These are phyloP conservation scores for Fulmarus glacialis DNA, from an alignment of 2,113 vertebrate genomes.

Conservation along the genomic window DNA sequence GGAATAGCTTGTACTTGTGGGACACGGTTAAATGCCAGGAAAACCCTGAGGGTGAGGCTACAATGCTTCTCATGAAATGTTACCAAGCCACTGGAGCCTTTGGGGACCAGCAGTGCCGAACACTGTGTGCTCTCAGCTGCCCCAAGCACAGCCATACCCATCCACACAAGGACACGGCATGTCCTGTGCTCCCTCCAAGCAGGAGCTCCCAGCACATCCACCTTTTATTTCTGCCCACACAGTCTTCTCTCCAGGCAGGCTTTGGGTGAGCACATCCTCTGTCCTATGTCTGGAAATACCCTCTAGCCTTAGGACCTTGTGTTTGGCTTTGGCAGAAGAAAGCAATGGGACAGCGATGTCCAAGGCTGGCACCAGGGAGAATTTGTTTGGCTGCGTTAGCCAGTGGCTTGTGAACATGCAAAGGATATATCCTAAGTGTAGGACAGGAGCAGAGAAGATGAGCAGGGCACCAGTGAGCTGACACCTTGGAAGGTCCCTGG, in stretches of 20 bases:
- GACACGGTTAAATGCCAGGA: neutral
- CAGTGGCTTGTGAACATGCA: neutral
- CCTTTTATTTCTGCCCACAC: neutral
- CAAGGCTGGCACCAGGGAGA: neutral
- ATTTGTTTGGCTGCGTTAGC: neutral
- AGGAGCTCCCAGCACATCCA: neutral
- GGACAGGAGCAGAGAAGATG: neutral
- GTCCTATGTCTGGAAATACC: neutral
- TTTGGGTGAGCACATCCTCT: accelerated
- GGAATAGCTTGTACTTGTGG: neutral
- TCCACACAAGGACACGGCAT: neutral
- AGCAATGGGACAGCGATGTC: neutral
- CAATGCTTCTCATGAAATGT: neutral
- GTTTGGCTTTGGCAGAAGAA: neutral
- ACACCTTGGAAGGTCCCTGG: neutral
- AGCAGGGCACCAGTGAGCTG: neutral
- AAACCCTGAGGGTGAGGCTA: neutral
- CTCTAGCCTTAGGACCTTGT: neutral
- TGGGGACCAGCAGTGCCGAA: neutral
- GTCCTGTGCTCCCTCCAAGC: neutral
- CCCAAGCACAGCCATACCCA: neutral
- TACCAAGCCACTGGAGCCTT: neutral
- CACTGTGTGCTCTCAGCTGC: neutral
- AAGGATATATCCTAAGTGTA: neutral
- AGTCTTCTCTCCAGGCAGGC: neutral